Evolutionary conservation across 2,888 invertebrate species (phyloP).

Genomic region (Andrena bucephala): DNA sequence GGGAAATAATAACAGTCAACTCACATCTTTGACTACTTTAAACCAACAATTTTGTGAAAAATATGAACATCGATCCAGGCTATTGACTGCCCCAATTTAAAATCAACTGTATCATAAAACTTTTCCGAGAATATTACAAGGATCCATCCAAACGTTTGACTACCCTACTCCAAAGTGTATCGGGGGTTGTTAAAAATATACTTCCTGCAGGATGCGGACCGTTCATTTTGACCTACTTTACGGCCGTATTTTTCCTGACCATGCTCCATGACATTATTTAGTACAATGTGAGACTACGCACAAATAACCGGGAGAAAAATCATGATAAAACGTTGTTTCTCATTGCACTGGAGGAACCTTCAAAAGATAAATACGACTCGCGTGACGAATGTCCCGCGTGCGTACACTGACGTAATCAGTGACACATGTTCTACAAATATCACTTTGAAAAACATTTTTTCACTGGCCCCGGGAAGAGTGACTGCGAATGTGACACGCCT

Average conservation of each 20-base stretch:
- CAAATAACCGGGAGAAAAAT: slow-evolving; percentile 34
- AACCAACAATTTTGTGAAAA: no score
- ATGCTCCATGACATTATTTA: slow-evolving; percentile 23
- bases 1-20: no score
- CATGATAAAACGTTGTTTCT: slow-evolving; percentile 21
- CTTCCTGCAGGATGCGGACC: not conserved
- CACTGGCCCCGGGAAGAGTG: slow-evolving; percentile 8
- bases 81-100: no score
- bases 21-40: no score
- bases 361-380: slow-evolving; percentile 20
- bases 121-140: not conserved
- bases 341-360: not conserved
- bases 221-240: slow-evolving; percentile 24
- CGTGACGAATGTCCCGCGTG: slow-evolving; percentile 26
- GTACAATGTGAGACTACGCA: not conserved
- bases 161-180: not conserved
- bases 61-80: no score
- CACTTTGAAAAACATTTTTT: slow-evolving; percentile 28
- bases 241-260: not conserved
- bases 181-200: not conserved
- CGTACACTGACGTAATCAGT: slow-evolving; percentile 36
- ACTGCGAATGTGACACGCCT: not conserved
- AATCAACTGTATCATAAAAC: not conserved
- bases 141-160: not conserved
- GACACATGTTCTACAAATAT: slow-evolving; percentile 44